Conservation (phyloP, 2,797 vertebrate species). For the Rhodeus uyekii region DNA sequence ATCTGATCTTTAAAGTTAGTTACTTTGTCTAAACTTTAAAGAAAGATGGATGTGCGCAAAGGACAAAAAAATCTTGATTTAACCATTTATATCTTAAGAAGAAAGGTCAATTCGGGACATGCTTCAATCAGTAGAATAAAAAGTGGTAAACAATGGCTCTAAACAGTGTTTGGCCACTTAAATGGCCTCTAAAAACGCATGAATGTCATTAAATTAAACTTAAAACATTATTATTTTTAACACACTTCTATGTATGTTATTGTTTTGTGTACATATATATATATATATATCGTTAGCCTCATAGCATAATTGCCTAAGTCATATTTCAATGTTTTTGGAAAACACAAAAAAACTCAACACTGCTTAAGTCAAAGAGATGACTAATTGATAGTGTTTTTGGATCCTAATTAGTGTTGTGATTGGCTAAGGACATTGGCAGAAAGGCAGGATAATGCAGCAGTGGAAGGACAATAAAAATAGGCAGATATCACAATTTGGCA, state of each 20-base stretch:
- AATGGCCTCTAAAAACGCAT: background rate
- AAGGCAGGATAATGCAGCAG: too few relatives aligned
- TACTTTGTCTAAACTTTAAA: background rate
- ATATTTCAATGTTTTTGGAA: too few relatives aligned
- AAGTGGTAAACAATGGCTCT: background rate
- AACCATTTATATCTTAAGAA: background rate
- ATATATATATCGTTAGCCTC: too few relatives aligned
- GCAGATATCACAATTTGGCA: too few relatives aligned
- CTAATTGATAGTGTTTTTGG: too few relatives aligned
- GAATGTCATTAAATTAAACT: background rate
- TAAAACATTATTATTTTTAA: background rate
- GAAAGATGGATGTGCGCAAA: background rate
- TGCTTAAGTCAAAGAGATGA: too few relatives aligned
- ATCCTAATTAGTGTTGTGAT: too few relatives aligned
- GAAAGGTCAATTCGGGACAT: background rate
- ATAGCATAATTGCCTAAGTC: too few relatives aligned
- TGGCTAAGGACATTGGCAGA: too few relatives aligned
- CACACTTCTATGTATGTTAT: too few relatives aligned
- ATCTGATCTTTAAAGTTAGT: constrained; percentile 24
- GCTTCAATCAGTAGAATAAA: background rate
- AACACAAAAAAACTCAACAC: too few relatives aligned
- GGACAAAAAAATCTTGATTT: background rate
- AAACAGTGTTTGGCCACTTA: background rate
- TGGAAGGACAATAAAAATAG: too few relatives aligned
- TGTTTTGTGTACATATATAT: background rate